phyloP scores from a whole-genome alignment of 2,888 invertebrate genomes.

The Tetheella fluctuosa region DNA sequence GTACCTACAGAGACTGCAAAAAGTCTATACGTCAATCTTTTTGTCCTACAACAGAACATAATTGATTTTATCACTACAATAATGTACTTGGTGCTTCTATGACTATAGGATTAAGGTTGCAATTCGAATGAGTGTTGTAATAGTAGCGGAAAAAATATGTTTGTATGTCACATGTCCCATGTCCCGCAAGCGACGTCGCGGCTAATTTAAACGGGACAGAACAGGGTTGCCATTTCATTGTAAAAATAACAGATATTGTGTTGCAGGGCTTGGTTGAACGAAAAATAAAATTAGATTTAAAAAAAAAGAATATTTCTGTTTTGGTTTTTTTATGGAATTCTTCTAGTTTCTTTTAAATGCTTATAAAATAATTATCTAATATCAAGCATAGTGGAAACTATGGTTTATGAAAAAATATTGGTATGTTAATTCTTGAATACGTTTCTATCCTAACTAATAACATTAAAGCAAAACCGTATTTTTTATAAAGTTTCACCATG shows the following conservation, averaged over 20 bases:
- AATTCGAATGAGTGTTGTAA: conserved; percentile 21
- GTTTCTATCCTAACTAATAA: no score
- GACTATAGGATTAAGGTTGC: conserved; percentile 30
- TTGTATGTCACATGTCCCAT: conserved; percentile 39
- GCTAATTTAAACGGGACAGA: conserved; percentile 71
- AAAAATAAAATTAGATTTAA: background rate
- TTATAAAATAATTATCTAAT: background rate
- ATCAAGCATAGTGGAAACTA: no score
- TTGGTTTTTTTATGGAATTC: no score
- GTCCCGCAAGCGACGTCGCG: conserved; percentile 58
- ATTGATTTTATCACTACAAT: conserved; percentile 14
- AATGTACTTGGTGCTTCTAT: conserved; percentile 21
- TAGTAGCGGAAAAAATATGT: conserved; percentile 23
- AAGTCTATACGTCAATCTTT: conserved; percentile 69
- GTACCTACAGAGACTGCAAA: conserved; percentile 58
- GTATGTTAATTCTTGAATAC: no score
- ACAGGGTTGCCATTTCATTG: conserved; percentile 10
- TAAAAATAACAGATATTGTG: conserved; percentile 25
- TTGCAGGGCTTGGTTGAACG: background rate
- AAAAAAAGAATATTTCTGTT: no score
- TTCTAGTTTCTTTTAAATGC: background rate
- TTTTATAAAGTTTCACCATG: no score
- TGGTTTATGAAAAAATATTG: no score
- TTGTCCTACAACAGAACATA: conserved; percentile 35
- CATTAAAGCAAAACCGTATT: no score